Percentiles rank a stretch among this genome's conserved stretches.
Conservation (phyloP, 2,797 vertebrate genomes). For the Bradypodion pumilum region DNA sequence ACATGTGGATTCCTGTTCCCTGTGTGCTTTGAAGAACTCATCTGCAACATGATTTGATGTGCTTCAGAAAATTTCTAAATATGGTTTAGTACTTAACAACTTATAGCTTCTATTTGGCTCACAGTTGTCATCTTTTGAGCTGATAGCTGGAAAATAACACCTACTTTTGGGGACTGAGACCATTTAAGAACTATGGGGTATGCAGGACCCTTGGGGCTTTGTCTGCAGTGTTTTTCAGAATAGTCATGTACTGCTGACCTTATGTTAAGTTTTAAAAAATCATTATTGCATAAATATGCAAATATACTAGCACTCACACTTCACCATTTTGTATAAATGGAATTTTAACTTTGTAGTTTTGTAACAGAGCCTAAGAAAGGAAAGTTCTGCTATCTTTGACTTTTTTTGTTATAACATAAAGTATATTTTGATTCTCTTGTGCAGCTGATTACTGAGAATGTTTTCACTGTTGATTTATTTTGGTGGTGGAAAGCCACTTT, state of each 20-base stretch:
- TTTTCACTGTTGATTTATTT: not conserved
- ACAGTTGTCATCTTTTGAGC: not conserved
- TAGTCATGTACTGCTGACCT: not conserved
- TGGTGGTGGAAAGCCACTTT: not conserved
- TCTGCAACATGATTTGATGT: not conserved
- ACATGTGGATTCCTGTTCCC: not conserved
- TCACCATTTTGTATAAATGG: not conserved
- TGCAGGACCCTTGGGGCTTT: not conserved
- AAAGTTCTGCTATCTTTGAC: not conserved
- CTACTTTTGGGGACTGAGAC: not conserved
- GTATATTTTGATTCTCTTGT: not conserved
- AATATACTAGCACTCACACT: not conserved
- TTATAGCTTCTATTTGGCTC: not conserved
- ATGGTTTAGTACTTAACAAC: not conserved
- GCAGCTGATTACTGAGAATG: not conserved
- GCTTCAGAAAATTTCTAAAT: not conserved
- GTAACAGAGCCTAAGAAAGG: not conserved
- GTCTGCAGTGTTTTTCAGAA: not conserved
- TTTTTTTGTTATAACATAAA: not conserved
- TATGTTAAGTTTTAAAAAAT: not conserved
- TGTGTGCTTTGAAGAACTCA: not conserved
- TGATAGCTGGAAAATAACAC: not conserved
- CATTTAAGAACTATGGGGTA: not conserved
- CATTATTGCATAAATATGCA: not conserved
- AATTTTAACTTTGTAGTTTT: slow-evolving; percentile 1